Base-by-base conservation (phyloP, 2,888 invertebrate species). In the Panopea generosa region DNA sequence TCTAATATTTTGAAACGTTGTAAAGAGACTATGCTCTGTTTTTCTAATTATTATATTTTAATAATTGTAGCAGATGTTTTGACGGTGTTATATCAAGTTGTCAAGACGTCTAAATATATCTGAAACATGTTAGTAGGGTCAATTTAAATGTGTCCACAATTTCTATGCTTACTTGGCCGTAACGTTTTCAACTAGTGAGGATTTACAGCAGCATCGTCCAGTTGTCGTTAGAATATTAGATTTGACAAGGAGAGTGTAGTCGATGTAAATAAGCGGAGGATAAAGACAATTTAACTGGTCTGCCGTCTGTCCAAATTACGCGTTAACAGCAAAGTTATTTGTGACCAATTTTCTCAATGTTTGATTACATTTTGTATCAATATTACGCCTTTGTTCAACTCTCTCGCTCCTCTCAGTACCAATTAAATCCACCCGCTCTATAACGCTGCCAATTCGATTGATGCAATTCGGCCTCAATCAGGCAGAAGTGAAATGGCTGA, bases 231-330 rank as follows among this genome's bases (percentile, higher is more conserved):
- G 38, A 38, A 26, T 63, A 74, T 74, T 68, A 63, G 68, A 69
- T 47, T 52, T 63, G 68, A 68, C 74, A 43, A 52, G 40, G 63
- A 65, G 56, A 57, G 68, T 43, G 53, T 55, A 43, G 62, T 52
- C 59, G 67, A 61, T 68, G 71, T 65, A 68, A 73, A 72, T 73
- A 63, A 73, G 68, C 68, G 65, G 63, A 47, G 68, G 65, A 77
- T 69, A 60, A 69, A 72, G 77, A 77, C 72, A 67, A 67, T 66
- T 70, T 78, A 67, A 70, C 70, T 57, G 65, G 47, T 40, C 27
- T 52, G 62, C 78, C 78, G 65, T 78, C 78, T 78, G 78, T 78
- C 78, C 78, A 70, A 68, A 78, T 78, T 78, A 78, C 59, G 78
- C 66, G 66, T 74, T 78, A 78, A 78, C 72, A 65, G 61, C 72